Base-by-base conservation (phyloP, 2,888 invertebrate species). In the Hipparchia semele region DNA sequence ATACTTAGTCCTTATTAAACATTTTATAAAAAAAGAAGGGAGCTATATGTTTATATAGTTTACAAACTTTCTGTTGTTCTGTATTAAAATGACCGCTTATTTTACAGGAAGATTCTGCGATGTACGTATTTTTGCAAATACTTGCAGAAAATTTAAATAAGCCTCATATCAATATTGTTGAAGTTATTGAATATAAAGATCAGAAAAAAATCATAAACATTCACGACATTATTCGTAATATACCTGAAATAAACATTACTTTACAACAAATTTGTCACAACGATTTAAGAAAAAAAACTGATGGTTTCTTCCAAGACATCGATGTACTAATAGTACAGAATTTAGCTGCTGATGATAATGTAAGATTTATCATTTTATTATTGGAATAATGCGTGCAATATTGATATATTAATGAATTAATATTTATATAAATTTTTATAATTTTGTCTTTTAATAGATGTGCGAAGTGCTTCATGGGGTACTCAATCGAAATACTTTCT, bases 71-170 rank as follows among this genome's bases (percentile, higher is more conserved):
- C 23, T 23, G 23, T 23, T 23, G 23, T 39, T 39, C 2, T 39
- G 39, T 49, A 6, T 49, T 6, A 49, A 0, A 7, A 49, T 49
- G 49, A 49, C 9, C 33, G 23, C 23, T 45, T 39, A 66, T 68
- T 71, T 78, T 79, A 53, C 77, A 86, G 85, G 70, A 81, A 46
- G 61, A 73, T 53, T 76, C 79, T 5, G 77, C 79, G 2, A 13
- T 83, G 2, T 75, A 79, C 68, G 68, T 80, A 0, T 81, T 76
- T 64, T 51, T 84, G 39, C 86, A 86, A 84, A 81, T 83, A 10
- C 79, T 84, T 8, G 78, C 80, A 53, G 84, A 86, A 76, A 85
- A 85, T 73, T 61, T 82, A 3, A 81, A 80, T 56, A 83, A 80
- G 71, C 73, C 77, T 1, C 49, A 70, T 0, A 76, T 84, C 5